Evolutionary conservation across 2,888 invertebrate species (phyloP).

Genomic region (Cabera pusaria): DNA sequence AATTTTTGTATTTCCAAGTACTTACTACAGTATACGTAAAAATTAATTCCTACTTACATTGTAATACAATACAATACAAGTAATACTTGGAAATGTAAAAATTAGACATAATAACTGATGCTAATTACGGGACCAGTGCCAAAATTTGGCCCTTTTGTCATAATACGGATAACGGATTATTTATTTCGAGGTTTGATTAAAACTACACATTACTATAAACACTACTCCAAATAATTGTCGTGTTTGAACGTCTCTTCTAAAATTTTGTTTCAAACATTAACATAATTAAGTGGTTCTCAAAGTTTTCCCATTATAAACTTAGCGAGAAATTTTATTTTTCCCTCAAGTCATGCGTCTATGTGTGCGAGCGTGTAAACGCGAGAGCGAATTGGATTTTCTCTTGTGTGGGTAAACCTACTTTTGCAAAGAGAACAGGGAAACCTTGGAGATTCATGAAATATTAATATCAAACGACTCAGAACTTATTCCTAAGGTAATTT

Average conservation of each 20-base stretch:
- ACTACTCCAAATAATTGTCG: conserved; percentile 67
- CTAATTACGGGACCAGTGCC: too few relatives aligned
- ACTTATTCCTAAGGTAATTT: conserved; percentile 62
- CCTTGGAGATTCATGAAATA: conserved; percentile 77
- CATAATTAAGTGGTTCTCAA: conserved; percentile 84
- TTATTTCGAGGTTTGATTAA: too few relatives aligned
- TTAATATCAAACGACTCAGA: conserved; percentile 70
- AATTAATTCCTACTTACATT: too few relatives aligned
- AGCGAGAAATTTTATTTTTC: conserved; percentile 84
- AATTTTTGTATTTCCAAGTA: too few relatives aligned
- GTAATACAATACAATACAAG: too few relatives aligned
- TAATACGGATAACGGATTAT: too few relatives aligned
- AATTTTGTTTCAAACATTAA: conserved; percentile 84
- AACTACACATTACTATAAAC: background rate
- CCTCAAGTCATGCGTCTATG: conserved; percentile 77
- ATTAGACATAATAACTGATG: too few relatives aligned
- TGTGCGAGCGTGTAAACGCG: conserved; percentile 75
- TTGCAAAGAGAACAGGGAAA: conserved; percentile 77
- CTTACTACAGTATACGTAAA: too few relatives aligned
- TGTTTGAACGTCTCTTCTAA: conserved; percentile 80
- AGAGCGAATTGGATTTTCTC: conserved; percentile 80
- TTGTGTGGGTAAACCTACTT: conserved; percentile 82
- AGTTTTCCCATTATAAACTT: conserved; percentile 84
- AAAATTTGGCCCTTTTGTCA: too few relatives aligned
- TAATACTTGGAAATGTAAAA: too few relatives aligned